Percentiles rank a stretch among this genome's conserved stretches.
Evolutionary conservation across 2,113 vertebrate genomes (phyloP).

Genomic region (Theristicus caerulescens): DNA sequence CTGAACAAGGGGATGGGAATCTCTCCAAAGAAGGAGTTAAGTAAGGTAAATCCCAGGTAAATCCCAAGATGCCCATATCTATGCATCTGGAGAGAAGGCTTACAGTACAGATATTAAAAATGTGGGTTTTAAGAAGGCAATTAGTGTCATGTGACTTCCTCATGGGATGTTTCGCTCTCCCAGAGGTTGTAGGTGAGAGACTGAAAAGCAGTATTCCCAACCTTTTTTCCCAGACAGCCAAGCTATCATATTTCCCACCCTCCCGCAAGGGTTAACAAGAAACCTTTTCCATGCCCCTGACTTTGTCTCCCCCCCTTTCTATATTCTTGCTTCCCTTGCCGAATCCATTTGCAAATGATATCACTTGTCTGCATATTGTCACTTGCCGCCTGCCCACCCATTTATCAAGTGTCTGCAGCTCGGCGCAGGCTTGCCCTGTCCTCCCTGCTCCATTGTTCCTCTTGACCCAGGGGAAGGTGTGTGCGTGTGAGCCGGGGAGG

Average conservation of each 20-base stretch:
- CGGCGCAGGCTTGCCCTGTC: conserved; percentile 72
- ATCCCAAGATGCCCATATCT: not conserved
- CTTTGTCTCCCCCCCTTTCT: not conserved
- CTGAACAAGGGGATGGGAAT: not conserved
- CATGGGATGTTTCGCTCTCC: fast-evolving
- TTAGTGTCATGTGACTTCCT: not conserved
- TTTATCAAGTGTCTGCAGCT: conserved; percentile 86
- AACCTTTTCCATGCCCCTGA: conserved; percentile 52
- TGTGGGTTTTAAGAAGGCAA: not conserved
- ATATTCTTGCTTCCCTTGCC: conserved; percentile 51
- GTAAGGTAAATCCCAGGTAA: not conserved
- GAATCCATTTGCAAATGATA: conserved; percentile 90
- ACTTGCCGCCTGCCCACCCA: conserved; percentile 82
- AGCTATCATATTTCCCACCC: not conserved
- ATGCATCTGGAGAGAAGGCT: not conserved
- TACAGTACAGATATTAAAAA: not conserved
- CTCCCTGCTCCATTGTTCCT: conserved; percentile 87
- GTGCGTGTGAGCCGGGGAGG: conserved; percentile 33
- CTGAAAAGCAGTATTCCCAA: not conserved
- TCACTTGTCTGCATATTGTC: conserved; percentile 93
- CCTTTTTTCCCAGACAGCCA: not conserved
- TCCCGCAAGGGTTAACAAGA: conserved; percentile 49
- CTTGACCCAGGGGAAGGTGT: conserved; percentile 80
- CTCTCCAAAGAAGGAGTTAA: not conserved
- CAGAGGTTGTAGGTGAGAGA: not conserved